Conservation (phyloP, 2,888 invertebrate species). For the Blomia tropicalis region DNA sequence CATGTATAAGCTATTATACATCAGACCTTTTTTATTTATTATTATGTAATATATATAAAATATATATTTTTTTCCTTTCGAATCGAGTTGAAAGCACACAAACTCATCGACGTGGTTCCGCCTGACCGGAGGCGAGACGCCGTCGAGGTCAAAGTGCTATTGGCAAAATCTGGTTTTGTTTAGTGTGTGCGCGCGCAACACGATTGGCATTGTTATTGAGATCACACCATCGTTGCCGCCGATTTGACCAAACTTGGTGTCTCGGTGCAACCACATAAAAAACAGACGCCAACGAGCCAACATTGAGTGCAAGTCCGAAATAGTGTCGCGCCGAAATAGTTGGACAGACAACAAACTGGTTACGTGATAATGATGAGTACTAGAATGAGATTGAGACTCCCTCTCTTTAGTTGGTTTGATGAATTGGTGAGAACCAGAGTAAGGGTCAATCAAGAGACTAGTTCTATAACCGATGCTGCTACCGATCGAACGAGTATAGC, state of each 20-base stretch:
- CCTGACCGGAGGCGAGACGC: slow-evolving; percentile 15
- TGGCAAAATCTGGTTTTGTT: slow-evolving; percentile 14
- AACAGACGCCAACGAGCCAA: no score
- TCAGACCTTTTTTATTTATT: no score
- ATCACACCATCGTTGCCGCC: not conserved
- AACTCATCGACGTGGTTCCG: no score
- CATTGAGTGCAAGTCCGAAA: no score
- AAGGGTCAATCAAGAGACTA: slow-evolving; percentile 5
- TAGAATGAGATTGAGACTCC: not conserved
- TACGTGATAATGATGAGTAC: not conserved
- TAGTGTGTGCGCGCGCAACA: slow-evolving; percentile 2
- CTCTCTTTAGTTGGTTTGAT: no score
- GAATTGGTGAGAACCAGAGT: slow-evolving; percentile 7
- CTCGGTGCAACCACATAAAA: not conserved
- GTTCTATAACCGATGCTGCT: not conserved
- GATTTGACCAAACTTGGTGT: not conserved
- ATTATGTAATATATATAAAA: no score
- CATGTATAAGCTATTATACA: no score
- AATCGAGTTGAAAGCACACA: no score
- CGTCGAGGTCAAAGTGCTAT: slow-evolving; percentile 12
- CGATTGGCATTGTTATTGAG: slow-evolving; percentile 13
- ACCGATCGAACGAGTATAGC: not conserved
- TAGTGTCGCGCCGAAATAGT: not conserved
- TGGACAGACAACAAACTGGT: slow-evolving; percentile 8
- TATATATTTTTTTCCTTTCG: no score